Evolutionary conservation across 1,140 invertebrate genomes (phyloP).

Genomic region (Dinoponera quadriceps): DNA sequence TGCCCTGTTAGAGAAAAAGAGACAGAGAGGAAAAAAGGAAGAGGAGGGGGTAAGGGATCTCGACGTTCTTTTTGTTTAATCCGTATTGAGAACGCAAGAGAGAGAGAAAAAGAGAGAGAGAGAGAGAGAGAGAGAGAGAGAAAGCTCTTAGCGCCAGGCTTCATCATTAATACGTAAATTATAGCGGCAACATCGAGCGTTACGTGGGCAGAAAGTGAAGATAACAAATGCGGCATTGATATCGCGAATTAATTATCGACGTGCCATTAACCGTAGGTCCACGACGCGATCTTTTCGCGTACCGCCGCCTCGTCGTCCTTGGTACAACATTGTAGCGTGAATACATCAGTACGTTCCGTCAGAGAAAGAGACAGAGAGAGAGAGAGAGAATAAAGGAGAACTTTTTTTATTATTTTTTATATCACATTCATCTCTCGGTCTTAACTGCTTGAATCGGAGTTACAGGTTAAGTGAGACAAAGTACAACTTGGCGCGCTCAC

Average conservation of each 20-base stretch:
- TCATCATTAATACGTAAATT: neutral
- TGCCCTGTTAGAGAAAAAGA: neutral
- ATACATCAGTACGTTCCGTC: neutral
- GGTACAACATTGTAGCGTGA: neutral
- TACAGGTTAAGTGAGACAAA: neutral
- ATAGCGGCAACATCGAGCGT: neutral
- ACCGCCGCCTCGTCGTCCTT: neutral
- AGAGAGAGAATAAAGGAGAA: no score
- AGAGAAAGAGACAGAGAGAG: neutral
- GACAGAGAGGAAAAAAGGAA: neutral
- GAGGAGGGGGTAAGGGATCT: no score
- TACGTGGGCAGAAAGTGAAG: neutral
- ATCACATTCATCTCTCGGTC: neutral
- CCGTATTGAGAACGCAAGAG: neutral
- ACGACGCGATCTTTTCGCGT: slow-evolving; percentile 12
- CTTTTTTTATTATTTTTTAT: neutral
- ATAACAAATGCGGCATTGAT: neutral
- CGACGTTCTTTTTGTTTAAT: neutral
- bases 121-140: no score
- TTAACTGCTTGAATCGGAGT: neutral
- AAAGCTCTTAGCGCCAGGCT: neutral
- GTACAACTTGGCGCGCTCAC: neutral
- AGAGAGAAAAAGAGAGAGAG: slow-evolving; percentile 7
- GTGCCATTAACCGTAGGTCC: slow-evolving; percentile 18
- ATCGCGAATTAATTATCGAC: slow-evolving; percentile 49